Percentiles rank a stretch among this genome's conserved stretches.
phyloP scores from a whole-genome alignment of 23 tunicate species.

The Phallusia fumigata region DNA sequence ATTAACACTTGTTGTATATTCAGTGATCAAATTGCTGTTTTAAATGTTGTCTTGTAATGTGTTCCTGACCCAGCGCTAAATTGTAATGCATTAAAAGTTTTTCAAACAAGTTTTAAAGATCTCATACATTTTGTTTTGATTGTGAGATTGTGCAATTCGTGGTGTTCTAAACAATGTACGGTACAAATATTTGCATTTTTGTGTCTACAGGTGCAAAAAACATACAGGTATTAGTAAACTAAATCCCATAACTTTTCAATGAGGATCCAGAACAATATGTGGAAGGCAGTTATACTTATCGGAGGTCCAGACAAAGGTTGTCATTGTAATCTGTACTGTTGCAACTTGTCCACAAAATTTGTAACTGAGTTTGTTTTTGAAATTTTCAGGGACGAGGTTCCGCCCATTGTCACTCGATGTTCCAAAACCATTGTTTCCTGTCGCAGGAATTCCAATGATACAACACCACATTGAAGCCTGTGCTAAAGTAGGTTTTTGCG shows the following conservation, averaged over 20 bases:
- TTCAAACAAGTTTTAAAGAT: too few relatives aligned
- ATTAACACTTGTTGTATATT: too few relatives aligned
- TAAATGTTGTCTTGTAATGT: too few relatives aligned
- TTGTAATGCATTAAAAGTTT: too few relatives aligned
- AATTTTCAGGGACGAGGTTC: constrained; percentile 78
- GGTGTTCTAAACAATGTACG: neutral
- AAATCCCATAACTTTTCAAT: neutral
- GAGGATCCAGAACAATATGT: constrained; percentile 57
- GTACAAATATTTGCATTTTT: neutral
- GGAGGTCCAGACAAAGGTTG: constrained; percentile 99
- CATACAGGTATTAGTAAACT: neutral
- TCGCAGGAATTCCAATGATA: constrained; percentile 94
- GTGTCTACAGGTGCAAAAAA: neutral
- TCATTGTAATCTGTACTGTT: neutral
- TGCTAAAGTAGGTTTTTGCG: constrained; percentile 38
- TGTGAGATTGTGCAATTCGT: too few relatives aligned
- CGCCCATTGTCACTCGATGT: constrained; percentile 90
- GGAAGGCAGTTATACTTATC: constrained; percentile 96
- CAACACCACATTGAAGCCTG: constrained; percentile 98
- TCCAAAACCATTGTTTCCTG: constrained; percentile 97
- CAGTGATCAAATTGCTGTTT: too few relatives aligned
- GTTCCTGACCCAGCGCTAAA: too few relatives aligned
- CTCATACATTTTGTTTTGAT: too few relatives aligned
- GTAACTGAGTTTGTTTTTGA: too few relatives aligned
- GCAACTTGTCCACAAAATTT: neutral